Conservation (phyloP, 1,140 invertebrate genomes). For the Oncopodura yosiiana region DNA sequence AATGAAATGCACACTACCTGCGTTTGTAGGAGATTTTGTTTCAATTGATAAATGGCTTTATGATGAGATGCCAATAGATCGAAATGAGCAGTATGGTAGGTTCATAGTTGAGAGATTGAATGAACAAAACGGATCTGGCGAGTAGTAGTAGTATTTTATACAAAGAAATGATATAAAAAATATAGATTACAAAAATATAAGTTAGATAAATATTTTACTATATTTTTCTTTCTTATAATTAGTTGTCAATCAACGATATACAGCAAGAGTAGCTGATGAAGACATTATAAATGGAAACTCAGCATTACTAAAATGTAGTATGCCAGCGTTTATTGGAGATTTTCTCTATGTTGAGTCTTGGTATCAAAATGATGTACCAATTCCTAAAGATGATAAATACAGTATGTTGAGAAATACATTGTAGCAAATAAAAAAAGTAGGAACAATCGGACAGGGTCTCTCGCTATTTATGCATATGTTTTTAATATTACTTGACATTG, state of each 20-base stretch:
- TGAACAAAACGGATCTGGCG: not conserved
- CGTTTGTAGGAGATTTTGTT: constrained; percentile 45
- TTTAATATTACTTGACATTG: no score
- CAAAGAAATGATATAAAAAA: not conserved
- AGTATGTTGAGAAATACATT: constrained; percentile 4
- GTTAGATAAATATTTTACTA: constrained; percentile 3
- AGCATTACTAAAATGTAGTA: constrained; percentile 84
- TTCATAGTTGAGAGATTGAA: not conserved
- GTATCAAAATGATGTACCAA: constrained; percentile 66
- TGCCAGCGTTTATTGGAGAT: constrained; percentile 83
- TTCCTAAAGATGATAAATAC: constrained; percentile 35
- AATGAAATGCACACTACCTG: constrained; percentile 44
- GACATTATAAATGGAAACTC: constrained; percentile 87
- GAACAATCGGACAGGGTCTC: constrained; percentile 1
- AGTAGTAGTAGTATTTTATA: not conserved
- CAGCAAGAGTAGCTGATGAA: constrained; percentile 83
- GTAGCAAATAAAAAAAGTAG: no score
- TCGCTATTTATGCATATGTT: constrained; percentile 1
- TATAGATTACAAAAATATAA: not conserved
- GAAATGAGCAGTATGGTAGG: constrained; percentile 30
- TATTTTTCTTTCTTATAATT: constrained; percentile 13
- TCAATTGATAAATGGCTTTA: constrained; percentile 44
- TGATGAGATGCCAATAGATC: constrained; percentile 47
- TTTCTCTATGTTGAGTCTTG: constrained; percentile 80
- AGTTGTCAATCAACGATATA: constrained; percentile 82